A percentile compares a stretch with the other conserved stretches of the same genome.
These are phyloP conservation scores for Mugil cephalus DNA, from an alignment of 2,113 vertebrate species.

Conservation along the genomic window DNA sequence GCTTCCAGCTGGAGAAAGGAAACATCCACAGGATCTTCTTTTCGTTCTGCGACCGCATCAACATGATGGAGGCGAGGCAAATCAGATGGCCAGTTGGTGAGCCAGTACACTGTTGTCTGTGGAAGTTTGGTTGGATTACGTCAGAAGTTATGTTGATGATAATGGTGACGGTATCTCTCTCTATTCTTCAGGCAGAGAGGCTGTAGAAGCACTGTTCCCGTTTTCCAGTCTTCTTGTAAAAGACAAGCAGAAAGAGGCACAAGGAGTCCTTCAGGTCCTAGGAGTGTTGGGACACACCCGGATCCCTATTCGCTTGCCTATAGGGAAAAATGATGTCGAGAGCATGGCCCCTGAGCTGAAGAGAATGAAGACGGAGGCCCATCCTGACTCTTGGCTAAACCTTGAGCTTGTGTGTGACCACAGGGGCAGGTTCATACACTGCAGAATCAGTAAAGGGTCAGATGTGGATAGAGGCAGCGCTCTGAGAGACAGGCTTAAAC, in stretches of 20 bases:
- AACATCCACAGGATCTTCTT: conserved; percentile 85
- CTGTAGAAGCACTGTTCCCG: conserved; percentile 55
- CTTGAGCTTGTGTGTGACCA: conserved; percentile 79
- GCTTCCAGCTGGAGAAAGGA: conserved; percentile 82
- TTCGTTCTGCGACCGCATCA: conserved; percentile 81
- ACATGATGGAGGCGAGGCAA: conserved; percentile 58
- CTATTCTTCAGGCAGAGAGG: conserved; percentile 58
- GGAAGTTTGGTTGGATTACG: not conserved
- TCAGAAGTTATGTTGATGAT: not conserved
- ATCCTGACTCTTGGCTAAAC: conserved; percentile 79
- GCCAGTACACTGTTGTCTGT: conserved; percentile 9
- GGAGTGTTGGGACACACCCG: conserved; percentile 79
- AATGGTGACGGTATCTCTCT: not conserved
- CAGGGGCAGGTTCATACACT: conserved; percentile 77
- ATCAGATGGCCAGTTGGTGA: conserved; percentile 80
- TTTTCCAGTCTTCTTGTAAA: conserved; percentile 46
- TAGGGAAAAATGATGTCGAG: conserved; percentile 67
- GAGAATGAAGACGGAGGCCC: conserved; percentile 66
- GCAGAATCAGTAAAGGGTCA: conserved; percentile 71
- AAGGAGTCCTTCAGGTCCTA: conserved; percentile 68
- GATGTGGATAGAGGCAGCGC: conserved; percentile 58
- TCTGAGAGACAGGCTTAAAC: conserved; percentile 67
- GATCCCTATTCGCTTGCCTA: conserved; percentile 77
- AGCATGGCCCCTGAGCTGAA: conserved; percentile 60
- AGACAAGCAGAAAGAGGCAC: conserved; percentile 20